These are phyloP conservation scores for Myioborus melanocephalus DNA, from an alignment of 2,797 vertebrate genomes.

Conservation along the genomic window DNA sequence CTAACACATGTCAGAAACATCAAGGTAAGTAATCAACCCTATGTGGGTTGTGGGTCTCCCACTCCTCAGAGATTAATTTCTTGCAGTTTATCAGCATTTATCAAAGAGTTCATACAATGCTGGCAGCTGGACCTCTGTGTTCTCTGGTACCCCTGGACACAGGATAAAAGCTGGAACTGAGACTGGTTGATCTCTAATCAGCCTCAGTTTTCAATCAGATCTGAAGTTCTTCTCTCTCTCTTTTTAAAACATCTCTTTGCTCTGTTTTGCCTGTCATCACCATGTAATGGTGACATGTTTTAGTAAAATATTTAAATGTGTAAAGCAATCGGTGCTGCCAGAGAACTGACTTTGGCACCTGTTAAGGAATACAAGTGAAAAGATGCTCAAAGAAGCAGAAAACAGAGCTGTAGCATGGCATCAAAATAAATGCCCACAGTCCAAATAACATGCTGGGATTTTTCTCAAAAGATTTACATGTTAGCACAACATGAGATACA, in stretches of 20 bases:
- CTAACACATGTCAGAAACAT: slow-evolving; percentile 45
- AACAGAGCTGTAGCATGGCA: not conserved
- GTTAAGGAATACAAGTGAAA: not conserved
- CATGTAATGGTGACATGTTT: not conserved
- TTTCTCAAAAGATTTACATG: not conserved
- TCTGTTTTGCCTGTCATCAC: not conserved
- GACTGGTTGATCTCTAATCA: not conserved
- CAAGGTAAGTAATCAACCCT: slow-evolving; percentile 66
- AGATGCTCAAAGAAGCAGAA: not conserved
- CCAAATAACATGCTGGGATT: not conserved
- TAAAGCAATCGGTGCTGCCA: not conserved
- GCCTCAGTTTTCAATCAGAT: not conserved
- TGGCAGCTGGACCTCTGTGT: not conserved
- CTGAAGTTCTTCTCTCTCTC: not conserved
- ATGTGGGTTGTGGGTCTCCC: not conserved
- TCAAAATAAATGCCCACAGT: not conserved
- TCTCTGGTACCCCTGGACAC: not conserved
- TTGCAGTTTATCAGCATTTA: not conserved
- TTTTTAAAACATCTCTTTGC: not conserved
- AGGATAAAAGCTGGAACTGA: not conserved
- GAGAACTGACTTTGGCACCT: not conserved
- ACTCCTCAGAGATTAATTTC: not conserved
- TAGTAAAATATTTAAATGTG: not conserved
- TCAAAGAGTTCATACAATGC: not conserved
- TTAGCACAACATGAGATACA: not conserved